phyloP scores from a whole-genome alignment of 2,113 vertebrate genomes.

The Microtus ochrogaster region DNA sequence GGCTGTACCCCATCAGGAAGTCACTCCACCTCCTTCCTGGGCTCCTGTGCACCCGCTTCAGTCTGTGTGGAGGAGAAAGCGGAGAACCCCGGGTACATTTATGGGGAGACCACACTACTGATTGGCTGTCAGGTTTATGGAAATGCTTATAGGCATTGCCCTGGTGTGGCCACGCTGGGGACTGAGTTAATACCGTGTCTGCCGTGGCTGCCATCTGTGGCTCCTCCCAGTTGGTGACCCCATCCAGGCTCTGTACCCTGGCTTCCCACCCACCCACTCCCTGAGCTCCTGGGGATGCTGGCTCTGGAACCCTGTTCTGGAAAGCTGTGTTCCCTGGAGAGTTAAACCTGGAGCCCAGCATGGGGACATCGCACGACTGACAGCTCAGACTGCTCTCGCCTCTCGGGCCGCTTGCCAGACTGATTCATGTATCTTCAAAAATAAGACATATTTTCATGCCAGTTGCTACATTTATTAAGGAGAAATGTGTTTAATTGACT shows the following conservation, averaged over 20 bases:
- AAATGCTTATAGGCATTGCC: background rate
- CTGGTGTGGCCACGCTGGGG: fast-evolving
- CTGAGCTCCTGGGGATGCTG: background rate
- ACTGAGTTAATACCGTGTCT: background rate
- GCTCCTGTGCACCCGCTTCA: background rate
- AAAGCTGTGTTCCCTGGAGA: background rate
- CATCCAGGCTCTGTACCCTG: background rate
- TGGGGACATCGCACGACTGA: background rate
- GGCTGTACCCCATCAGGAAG: background rate
- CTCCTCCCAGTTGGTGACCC: background rate
- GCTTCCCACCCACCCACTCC: background rate
- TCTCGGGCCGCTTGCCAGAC: slow-evolving; percentile 68
- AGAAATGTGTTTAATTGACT: slow-evolving; percentile 75
- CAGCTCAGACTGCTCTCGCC: slow-evolving; percentile 68
- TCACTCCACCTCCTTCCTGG: background rate
- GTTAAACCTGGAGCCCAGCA: background rate
- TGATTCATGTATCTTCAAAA: slow-evolving; percentile 79
- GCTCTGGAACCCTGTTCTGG: background rate
- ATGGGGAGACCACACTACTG: no score
- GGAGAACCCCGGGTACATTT: background rate
- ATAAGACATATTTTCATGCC: slow-evolving; percentile 74
- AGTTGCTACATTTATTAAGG: slow-evolving; percentile 70
- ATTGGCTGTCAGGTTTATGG: background rate
- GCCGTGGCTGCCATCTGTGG: background rate
- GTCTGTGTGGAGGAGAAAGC: background rate